phyloP scores from a whole-genome alignment of 2,888 invertebrate genomes.

The Dioctria linearis region DNA sequence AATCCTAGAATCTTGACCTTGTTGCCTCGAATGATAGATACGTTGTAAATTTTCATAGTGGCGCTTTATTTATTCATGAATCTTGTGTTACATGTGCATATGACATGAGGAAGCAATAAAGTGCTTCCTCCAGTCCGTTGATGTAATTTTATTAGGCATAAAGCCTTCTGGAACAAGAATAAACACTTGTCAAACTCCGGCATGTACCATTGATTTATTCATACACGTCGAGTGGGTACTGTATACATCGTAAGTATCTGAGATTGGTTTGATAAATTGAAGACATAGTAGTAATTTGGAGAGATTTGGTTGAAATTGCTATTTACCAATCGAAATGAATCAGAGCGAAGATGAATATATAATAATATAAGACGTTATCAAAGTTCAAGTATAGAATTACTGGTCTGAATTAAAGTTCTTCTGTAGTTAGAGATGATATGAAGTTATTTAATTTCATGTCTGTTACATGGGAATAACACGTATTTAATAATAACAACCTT shows the following conservation, averaged over 20 bases:
- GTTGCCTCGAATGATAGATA: slow-evolving; percentile 15
- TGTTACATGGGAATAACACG: no score
- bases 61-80: slow-evolving; percentile 33
- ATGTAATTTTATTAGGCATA: slow-evolving; percentile 42
- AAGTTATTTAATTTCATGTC: no score
- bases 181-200: slow-evolving; percentile 35
- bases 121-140: slow-evolving; percentile 22
- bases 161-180: slow-evolving; percentile 27
- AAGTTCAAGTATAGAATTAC: no score
- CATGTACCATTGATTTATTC: slow-evolving; percentile 42
- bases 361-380: no score
- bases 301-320: no score
- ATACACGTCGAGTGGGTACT: slow-evolving; percentile 27
- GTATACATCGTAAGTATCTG: neutral
- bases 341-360: no score
- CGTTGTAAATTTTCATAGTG: slow-evolving; percentile 35
- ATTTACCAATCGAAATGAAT: no score
- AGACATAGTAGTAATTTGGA: no score
- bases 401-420: no score
- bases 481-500: no score
- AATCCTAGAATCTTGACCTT: slow-evolving; percentile 26
- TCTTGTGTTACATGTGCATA: slow-evolving; percentile 24
- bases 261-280: slow-evolving; percentile 29
- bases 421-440: no score
- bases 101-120: slow-evolving; percentile 40